phyloP scores from a whole-genome alignment of 1,140 invertebrate genomes.

The Habropoda laboriosa region DNA sequence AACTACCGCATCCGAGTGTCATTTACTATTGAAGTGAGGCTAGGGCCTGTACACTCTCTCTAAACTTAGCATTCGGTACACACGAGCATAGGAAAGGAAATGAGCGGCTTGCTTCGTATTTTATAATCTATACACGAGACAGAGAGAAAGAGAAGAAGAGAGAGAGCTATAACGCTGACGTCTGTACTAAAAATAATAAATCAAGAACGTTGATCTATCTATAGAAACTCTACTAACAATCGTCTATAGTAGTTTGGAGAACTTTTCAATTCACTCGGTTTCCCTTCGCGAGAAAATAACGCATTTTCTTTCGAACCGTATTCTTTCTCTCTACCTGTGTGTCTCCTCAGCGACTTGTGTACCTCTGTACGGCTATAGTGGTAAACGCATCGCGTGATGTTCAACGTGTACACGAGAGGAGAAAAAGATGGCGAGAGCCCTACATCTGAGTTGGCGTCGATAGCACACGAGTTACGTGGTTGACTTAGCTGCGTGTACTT shows the following conservation, averaged over 20 bases:
- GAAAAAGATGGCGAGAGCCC: slow-evolving; percentile 37
- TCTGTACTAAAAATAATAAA: slow-evolving; percentile 62
- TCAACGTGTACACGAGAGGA: slow-evolving; percentile 3
- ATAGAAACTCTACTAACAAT: neutral
- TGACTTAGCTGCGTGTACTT: slow-evolving; percentile 34
- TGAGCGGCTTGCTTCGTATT: slow-evolving; percentile 52
- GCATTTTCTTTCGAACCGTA: too few species aligned
- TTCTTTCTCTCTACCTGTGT: too few species aligned
- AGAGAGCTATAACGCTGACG: slow-evolving; percentile 57
- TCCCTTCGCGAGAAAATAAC: neutral
- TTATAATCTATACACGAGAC: slow-evolving; percentile 36
- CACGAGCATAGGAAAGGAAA: slow-evolving; percentile 57
- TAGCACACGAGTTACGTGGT: slow-evolving; percentile 36
- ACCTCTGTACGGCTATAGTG: slow-evolving; percentile 15
- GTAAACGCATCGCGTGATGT: slow-evolving; percentile 56
- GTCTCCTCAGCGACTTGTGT: too few species aligned
- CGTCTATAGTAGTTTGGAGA: neutral
- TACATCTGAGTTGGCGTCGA: slow-evolving; percentile 47
- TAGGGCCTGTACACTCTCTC: slow-evolving; percentile 62
- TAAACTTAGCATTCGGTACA: slow-evolving; percentile 65
- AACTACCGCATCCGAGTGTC: slow-evolving; percentile 69
- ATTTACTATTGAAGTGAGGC: slow-evolving; percentile 67
- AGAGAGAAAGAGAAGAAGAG: too few species aligned
- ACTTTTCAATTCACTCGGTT: neutral
- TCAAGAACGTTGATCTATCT: slow-evolving; percentile 40